Evolutionary conservation across 2,113 vertebrate genomes (phyloP).

Genomic region (Jaculus jaculus): DNA sequence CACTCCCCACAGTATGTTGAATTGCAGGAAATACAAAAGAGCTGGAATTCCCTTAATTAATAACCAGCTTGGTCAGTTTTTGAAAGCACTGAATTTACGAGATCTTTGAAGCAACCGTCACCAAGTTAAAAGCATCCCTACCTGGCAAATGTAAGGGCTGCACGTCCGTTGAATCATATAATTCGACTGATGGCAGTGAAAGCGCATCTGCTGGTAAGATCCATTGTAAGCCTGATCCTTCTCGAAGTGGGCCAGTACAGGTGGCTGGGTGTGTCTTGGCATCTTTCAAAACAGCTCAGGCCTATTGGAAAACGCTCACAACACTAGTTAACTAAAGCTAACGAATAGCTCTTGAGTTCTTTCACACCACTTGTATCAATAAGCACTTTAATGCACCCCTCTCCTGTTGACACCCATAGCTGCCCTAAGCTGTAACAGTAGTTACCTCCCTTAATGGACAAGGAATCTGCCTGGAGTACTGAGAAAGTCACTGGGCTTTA

Average conservation of each 20-base stretch:
- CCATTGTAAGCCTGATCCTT: background rate
- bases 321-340: background rate
- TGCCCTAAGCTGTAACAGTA: background rate
- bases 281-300: background rate
- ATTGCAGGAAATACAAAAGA: background rate
- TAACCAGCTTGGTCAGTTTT: background rate
- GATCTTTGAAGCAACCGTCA: background rate
- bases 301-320: background rate
- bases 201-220: background rate
- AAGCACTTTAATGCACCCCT: slow-evolving; percentile 32
- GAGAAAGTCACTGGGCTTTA: background rate
- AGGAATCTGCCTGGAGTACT: background rate
- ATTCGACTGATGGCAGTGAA: background rate
- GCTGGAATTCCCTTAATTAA: background rate
- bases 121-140: background rate
- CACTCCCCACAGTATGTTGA: background rate
- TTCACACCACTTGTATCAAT: background rate
- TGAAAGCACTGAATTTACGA: slow-evolving; percentile 1
- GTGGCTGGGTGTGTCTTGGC: background rate
- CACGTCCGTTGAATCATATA: background rate
- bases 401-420: background rate
- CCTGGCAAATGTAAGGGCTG: background rate
- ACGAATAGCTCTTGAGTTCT: background rate
- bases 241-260: background rate
- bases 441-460: background rate